Conservation (phyloP, 2,888 invertebrate species). For the Gymnoscelis rufifasciata region DNA sequence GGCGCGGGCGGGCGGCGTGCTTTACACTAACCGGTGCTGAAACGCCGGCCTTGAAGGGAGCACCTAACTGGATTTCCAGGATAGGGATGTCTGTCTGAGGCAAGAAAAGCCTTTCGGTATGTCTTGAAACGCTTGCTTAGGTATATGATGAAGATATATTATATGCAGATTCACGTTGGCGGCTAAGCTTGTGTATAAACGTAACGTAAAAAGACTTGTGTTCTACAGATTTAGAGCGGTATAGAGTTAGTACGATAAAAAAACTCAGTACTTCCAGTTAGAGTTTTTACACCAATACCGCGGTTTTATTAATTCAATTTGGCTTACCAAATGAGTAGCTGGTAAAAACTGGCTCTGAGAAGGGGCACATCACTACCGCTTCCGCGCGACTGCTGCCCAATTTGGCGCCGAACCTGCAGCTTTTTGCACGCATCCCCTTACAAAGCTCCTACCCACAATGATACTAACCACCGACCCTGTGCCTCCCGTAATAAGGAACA, state of each 20-base stretch:
- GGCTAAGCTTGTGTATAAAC: not conserved
- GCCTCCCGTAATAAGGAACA: not conserved
- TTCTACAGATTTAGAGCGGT: not conserved
- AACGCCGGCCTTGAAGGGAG: constrained; percentile 36
- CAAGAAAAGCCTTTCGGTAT: too few relatives aligned
- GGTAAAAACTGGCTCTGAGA: constrained; percentile 9
- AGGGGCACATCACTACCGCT: constrained; percentile 34
- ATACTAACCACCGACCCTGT: constrained; percentile 8
- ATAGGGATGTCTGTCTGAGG: constrained; percentile 20
- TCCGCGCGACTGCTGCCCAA: constrained; percentile 58
- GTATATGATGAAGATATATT: not conserved
- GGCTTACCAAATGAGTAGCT: not conserved
- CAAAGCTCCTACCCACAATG: constrained; percentile 26
- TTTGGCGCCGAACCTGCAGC: constrained; percentile 52
- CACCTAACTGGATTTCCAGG: constrained; percentile 46
- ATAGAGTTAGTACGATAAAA: too few relatives aligned
- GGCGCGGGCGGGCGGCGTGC: not conserved
- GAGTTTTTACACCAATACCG: too few relatives aligned
- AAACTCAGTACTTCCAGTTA: too few relatives aligned
- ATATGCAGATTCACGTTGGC: too few relatives aligned
- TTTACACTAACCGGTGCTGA: constrained; percentile 36
- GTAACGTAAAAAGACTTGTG: not conserved
- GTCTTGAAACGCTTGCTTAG: too few relatives aligned
- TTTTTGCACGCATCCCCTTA: constrained; percentile 58
- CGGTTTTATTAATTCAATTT: not conserved